A percentile compares a stretch with the other conserved stretches of the same genome.
These are phyloP conservation scores for Melipona quadrifasciata DNA, from an alignment of 1,140 invertebrate species.

Conservation along the genomic window DNA sequence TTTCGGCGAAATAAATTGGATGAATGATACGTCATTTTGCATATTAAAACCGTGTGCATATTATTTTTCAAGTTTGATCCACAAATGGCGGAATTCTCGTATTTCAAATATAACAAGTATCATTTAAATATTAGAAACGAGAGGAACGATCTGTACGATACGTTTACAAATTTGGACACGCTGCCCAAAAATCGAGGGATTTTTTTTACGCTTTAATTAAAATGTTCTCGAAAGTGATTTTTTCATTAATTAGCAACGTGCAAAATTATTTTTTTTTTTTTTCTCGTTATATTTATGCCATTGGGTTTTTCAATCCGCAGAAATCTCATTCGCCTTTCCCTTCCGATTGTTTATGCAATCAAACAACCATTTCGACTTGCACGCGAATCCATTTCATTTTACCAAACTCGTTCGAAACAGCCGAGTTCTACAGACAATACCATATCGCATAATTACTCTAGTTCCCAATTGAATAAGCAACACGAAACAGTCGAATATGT, in stretches of 20 bases:
- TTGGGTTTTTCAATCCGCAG: not conserved
- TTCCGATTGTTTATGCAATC: not conserved
- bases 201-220: not conserved
- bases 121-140: not conserved
- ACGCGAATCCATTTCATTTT: not conserved
- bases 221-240: not conserved
- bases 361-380: not conserved
- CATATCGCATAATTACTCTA: slow-evolving; percentile 6
- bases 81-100: not conserved
- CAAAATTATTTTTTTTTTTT: not conserved
- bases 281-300: not conserved
- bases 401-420: not conserved
- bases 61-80: not conserved
- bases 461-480: slow-evolving; percentile 10
- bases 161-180: not conserved
- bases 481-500: not conserved
- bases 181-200: not conserved
- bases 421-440: not conserved
- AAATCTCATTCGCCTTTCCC: too few species aligned
- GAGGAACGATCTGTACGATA: not conserved
- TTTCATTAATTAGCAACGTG: not conserved
- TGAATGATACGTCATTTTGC: not conserved
- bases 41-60: not conserved
- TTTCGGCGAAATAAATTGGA: not conserved
- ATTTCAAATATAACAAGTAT: not conserved